Evolutionary conservation across 2,113 vertebrate genomes (phyloP).

Genomic region (Urocynchramus pylzowi): DNA sequence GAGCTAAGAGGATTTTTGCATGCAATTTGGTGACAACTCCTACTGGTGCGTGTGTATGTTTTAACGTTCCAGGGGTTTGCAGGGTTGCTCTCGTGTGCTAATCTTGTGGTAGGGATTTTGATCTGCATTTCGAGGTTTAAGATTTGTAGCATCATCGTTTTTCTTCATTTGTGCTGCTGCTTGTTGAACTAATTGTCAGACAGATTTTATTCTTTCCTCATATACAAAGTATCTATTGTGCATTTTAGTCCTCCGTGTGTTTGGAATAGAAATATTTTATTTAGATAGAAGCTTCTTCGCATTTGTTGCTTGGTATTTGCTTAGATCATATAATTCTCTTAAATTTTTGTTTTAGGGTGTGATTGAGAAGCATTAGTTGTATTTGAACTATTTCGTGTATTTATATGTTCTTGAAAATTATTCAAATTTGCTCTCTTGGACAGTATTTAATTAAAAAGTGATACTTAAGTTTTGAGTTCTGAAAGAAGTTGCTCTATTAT

Average conservation of each 20-base stretch:
- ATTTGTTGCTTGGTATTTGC: neutral
- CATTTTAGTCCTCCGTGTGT: neutral
- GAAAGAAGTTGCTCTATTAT: neutral
- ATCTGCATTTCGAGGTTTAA: neutral
- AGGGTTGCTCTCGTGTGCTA: neutral
- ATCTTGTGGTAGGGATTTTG: neutral
- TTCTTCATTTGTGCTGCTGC: neutral
- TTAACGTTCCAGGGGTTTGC: neutral
- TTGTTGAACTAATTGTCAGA: neutral
- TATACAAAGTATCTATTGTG: fast-evolving
- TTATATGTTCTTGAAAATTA: neutral
- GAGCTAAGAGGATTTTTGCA: conserved; percentile 55
- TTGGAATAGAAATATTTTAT: neutral
- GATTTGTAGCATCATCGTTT: neutral
- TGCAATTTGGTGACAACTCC: conserved; percentile 27
- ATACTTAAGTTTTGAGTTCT: neutral
- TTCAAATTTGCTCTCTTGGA: neutral
- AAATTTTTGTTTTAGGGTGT: neutral
- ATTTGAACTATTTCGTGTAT: neutral
- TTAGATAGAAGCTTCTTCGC: neutral
- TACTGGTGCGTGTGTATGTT: conserved; percentile 17
- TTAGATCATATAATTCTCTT: neutral
- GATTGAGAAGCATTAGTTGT: neutral
- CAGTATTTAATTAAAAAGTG: neutral
- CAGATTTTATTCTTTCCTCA: neutral